Percentiles rank a stretch among this genome's conserved stretches.
Evolutionary conservation across 2,113 vertebrate genomes (phyloP).

Genomic region (Eubucco bourcierii): DNA sequence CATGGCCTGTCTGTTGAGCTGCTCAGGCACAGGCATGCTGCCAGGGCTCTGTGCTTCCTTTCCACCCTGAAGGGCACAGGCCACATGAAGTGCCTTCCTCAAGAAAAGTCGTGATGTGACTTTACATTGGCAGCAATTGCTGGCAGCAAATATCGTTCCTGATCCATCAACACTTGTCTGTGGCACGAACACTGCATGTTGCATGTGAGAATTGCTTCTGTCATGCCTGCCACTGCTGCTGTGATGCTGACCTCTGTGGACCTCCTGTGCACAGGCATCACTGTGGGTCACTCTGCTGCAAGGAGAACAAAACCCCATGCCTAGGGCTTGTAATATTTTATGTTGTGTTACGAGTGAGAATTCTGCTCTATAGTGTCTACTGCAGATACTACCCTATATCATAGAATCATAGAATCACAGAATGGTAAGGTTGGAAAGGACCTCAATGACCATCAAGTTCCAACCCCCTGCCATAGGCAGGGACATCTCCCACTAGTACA

Average conservation of each 20-base stretch:
- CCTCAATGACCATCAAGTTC: too few relatives aligned
- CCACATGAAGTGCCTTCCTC: neutral
- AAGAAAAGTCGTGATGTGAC: neutral
- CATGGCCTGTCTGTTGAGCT: neutral
- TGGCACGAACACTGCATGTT: neutral
- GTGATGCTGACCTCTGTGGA: neutral
- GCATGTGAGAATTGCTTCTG: neutral
- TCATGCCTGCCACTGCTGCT: fast-evolving
- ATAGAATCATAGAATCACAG: too few relatives aligned
- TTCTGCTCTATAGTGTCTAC: neutral
- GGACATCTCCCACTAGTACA: too few relatives aligned
- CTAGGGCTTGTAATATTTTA: neutral
- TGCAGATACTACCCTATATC: too few relatives aligned
- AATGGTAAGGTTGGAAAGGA: too few relatives aligned
- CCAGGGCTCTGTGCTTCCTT: neutral
- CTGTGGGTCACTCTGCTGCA: neutral
- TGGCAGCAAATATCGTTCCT: neutral
- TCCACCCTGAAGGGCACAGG: neutral
- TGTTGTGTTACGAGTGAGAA: neutral
- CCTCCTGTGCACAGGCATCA: neutral
- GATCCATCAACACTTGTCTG: too few relatives aligned
- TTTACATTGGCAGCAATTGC: neutral
- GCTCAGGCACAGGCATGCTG: neutral
- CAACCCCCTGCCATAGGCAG: too few relatives aligned
- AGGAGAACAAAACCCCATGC: neutral